Base-by-base conservation (phyloP, 1,140 invertebrate genomes). In the Halyomorpha halys region DNA sequence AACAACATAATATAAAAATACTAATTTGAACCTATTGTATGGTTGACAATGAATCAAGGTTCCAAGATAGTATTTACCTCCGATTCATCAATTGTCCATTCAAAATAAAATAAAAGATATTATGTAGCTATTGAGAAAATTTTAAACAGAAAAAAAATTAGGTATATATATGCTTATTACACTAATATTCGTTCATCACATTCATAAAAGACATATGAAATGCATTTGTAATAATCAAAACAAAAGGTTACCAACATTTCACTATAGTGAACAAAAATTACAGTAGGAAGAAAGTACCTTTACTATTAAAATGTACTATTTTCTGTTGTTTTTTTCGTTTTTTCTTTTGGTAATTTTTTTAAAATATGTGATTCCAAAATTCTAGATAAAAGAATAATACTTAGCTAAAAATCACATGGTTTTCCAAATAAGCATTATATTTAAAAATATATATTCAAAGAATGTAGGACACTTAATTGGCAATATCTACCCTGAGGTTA, bases 391-490 rank as follows among this genome's bases (percentile, higher is more conserved):
- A 18, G 21, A 53, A n/a, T n/a, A 53, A 53, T 53, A 53, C n/a
- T 53, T 53, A 53, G 51, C 6, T n/a, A 53, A 3, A 53, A 47
- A 53, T 53, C 51, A 53, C 51, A 53, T 53, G 16, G 21, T 23
- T 53, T 53, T 19, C 13, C 13, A 14, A 53, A 53, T 53, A 53
- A 53, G 51, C 51, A 53, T 19, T 53, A 53, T 53, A 53, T 53
- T 53, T 11, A 18, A 53, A 53, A 53, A 53, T 53, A 53, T 53
- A 53, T 23, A 13, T 19, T 53, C 51, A 23, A 53, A 53, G 4
- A 53, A 53, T 19, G 21, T 53, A 53, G 51, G 51, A 53, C 51
- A 53, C 51, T 53, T 53, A 53, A 53, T 53, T 53, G 51, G 51
- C 51, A 53, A 53, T 53, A 19, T 19, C 51, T 53, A 53, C 51